Base-by-base conservation (phyloP, 2,113 vertebrate species). In the Hippocampus abdominalis region DNA sequence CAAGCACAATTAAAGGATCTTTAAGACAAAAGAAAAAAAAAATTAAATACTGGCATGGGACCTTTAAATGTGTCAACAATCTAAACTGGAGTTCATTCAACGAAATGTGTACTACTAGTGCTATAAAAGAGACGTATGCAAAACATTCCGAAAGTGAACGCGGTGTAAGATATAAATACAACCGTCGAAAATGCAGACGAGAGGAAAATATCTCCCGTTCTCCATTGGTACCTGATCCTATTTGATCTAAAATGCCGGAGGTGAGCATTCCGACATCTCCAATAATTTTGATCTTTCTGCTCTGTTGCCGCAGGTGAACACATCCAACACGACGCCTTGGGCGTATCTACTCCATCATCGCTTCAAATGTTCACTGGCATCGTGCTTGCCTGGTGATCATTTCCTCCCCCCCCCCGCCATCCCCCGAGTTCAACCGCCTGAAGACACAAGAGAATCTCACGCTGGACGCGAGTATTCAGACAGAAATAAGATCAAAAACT, bases 301-400 rank as follows among this genome's bases (percentile, higher is more conserved):
- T 66, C 32, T 64, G 16, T 76, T 70, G 63, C 70, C 76, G 48
- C 74, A 63, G 80, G 82, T 80, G 40, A 75, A 73, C 65, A 80
- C 68, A 71, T 68, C 62, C 67, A 69, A 74, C 66, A 77, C 79
- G 68, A 80, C 76, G 63, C 63, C 42, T 64, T 25, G 15, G 66
- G 71, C 73, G 49, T 56, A 63, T 53, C 71, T 44, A 46, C 53
- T 64, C 63, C 9, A 54, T 51, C 72, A 66, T 69, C 66, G 66
- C 76, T 79, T 53, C n/a, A 59, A 73, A 72, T 64, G 0, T 8
- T 27, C 16, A 65, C 69, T 73, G 66, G 72, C 66, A 61, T 73
- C 72, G 75, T 42, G 29, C 39, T 36, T 54, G 57, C 68, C 81
- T 78, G 9, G 16, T 25, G 61, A 48, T 51, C 23, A 54, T 57